Base-by-base conservation (phyloP, 1,140 invertebrate species). In the Meteorus sp. region DNA sequence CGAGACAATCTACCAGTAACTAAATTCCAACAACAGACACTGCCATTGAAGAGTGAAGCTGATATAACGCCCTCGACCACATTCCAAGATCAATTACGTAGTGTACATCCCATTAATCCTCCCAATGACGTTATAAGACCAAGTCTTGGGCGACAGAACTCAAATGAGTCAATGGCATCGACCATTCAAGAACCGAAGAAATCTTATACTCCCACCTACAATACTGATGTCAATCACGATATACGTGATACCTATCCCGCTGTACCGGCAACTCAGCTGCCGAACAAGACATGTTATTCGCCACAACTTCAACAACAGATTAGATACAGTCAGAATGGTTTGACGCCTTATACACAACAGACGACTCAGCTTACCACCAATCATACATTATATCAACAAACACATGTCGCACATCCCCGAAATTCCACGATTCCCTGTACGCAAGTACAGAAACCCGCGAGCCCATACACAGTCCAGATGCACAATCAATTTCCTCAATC, bases 21-120 rank as follows among this genome's bases (percentile, higher is more conserved):
- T 1, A 81, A 78, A 56, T 79, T 80, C 48, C 77, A 80, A 20
- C 77, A 80, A 15, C 78, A 79, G n/a, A 80, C 77, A 0, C 59
- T 80, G 22, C 77, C 77, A 1, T 44, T 80, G 23, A 80, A 80
- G 39, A 76, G 71, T 33, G 78, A 80, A 54, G 77, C 76, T 6
- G 72, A 79, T 23, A 79, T 73, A 23, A 55, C 74, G 1, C 76
- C 77, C 0, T 70, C 77, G 3, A 80, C 77, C 7, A 75, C 76
- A 0, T 79, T 72, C 48, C 78, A 80, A 27, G 77, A 79, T 59
- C 74, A 78, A 27, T 41, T 79, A 27, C 67, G 76, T 33, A 78
- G 77, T 56, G 69, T 80, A 0, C 77, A 78, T 62, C 72, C 71
- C 2, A 29, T 72, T 37, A 25, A 63, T 0, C 64, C 61, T 20